Percentiles rank a stretch among this genome's conserved stretches.
Evolutionary conservation across 2,797 vertebrate genomes (phyloP).

Genomic region (Microhierax caerulescens): DNA sequence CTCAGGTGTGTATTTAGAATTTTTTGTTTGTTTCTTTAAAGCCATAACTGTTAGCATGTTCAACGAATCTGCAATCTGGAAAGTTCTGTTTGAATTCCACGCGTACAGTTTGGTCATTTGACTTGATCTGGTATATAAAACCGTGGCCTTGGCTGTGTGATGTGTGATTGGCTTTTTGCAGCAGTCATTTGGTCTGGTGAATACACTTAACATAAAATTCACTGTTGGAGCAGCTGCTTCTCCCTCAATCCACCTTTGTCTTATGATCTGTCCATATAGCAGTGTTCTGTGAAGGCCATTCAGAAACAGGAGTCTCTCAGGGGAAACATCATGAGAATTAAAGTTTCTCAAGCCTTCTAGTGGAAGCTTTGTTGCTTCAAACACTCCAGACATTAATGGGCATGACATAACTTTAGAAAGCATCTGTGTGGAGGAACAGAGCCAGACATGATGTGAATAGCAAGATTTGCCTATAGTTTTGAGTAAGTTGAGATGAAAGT

Average conservation of each 20-base stretch:
- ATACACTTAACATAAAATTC: not conserved
- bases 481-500: not conserved
- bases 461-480: not conserved
- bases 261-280: not conserved
- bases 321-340: not conserved
- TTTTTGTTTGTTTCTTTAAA: not conserved
- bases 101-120: not conserved
- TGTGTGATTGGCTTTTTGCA: not conserved
- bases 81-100: not conserved
- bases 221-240: not conserved
- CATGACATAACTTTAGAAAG: not conserved
- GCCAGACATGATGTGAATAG: not conserved
- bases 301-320: not conserved
- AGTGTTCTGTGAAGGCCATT: not conserved
- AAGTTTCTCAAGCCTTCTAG: not conserved
- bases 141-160: not conserved
- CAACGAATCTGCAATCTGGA: not conserved
- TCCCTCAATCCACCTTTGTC: not conserved
- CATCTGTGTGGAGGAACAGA: not conserved
- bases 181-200: not conserved
- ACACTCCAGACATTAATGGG: not conserved
- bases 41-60: not conserved
- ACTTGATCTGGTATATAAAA: not conserved
- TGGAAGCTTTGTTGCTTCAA: not conserved
- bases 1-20: not conserved